phyloP scores from a whole-genome alignment of 2,888 invertebrate genomes.

The Drosophila pseudotalamancana region DNA sequence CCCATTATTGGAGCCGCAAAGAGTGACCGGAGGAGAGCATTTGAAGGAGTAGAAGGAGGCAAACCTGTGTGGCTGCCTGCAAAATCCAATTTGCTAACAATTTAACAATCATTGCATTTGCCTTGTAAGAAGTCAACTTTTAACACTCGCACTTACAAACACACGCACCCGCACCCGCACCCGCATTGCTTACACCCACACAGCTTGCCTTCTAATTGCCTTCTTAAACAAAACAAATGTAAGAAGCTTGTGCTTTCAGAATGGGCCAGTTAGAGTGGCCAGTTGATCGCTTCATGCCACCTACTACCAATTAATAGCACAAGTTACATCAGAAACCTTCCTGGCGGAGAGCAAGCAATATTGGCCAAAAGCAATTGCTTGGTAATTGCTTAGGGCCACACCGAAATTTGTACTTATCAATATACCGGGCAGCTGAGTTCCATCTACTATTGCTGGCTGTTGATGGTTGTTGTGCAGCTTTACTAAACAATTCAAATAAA shows the following conservation, averaged over 20 bases:
- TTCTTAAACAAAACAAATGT: slow-evolving; percentile 77
- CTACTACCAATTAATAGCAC: slow-evolving; percentile 62
- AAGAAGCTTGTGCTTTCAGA: slow-evolving; percentile 54
- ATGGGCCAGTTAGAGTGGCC: slow-evolving; percentile 4
- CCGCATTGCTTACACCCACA: slow-evolving; percentile 31
- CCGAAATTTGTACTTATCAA: slow-evolving; percentile 63
- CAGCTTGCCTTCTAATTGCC: slow-evolving; percentile 75
- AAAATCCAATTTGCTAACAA: slow-evolving; percentile 76
- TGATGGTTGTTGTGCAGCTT: slow-evolving; percentile 18
- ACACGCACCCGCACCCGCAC: background rate
- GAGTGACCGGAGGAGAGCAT: slow-evolving; percentile 50
- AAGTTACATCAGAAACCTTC: slow-evolving; percentile 42
- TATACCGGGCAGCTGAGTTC: slow-evolving; percentile 35
- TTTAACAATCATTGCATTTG: slow-evolving; percentile 76
- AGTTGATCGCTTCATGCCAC: slow-evolving; percentile 16
- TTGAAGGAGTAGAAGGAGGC: background rate
- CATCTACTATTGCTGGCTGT: background rate
- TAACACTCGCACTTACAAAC: slow-evolving; percentile 6
- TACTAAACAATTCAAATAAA: too few species aligned
- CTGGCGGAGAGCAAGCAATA: too few species aligned
- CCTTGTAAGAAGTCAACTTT: slow-evolving; percentile 53
- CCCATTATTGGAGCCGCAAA: slow-evolving; percentile 64
- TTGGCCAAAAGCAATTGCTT: slow-evolving; percentile 51
- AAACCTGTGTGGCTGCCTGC: slow-evolving; percentile 46
- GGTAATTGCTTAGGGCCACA: slow-evolving; percentile 52